These are phyloP conservation scores for Lutjanus campechanus DNA, from an alignment of 2,797 vertebrate species.

Conservation along the genomic window DNA sequence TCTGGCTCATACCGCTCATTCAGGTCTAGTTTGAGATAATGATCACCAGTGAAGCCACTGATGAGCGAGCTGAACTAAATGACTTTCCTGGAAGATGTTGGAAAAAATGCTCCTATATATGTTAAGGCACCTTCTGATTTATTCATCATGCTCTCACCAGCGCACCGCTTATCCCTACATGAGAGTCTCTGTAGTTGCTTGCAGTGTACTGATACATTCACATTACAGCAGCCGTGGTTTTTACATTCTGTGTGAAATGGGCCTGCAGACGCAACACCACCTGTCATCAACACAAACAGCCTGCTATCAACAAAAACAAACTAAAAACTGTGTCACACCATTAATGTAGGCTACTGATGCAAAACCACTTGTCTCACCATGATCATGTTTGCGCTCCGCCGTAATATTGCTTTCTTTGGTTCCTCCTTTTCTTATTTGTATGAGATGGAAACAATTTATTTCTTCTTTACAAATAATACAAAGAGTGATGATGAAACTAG, in stretches of 20 bases:
- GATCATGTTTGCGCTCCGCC: slow-evolving; percentile 71
- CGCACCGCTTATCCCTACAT: slow-evolving; percentile 48
- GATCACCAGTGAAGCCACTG: slow-evolving; percentile 54
- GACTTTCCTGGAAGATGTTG: slow-evolving; percentile 48
- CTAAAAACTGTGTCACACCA: slow-evolving; percentile 76
- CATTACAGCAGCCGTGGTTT: slow-evolving; percentile 54
- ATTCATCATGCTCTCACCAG: slow-evolving; percentile 67
- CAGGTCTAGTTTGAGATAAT: slow-evolving; percentile 58
- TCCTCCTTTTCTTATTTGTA: slow-evolving; percentile 73
- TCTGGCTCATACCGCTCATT: slow-evolving; percentile 53
- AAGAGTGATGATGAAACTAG: slow-evolving; percentile 83
- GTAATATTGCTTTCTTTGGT: slow-evolving; percentile 78
- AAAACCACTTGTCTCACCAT: slow-evolving; percentile 72
- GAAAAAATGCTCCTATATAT: slow-evolving; percentile 38
- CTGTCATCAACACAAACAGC: slow-evolving; percentile 76
- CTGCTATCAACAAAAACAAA: slow-evolving; percentile 75
- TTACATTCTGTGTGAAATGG: slow-evolving; percentile 68
- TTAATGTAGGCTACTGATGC: slow-evolving; percentile 77
- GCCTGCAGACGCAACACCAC: slow-evolving; percentile 68
- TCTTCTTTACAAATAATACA: slow-evolving; percentile 84
- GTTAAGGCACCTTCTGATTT: slow-evolving; percentile 69
- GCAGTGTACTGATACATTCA: slow-evolving; percentile 52
- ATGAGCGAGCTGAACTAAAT: slow-evolving; percentile 52
- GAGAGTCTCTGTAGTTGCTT: slow-evolving; percentile 49
- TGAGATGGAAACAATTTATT: slow-evolving; percentile 80